Evolutionary conservation across 2,797 vertebrate species (phyloP).

Genomic region (Gallinago stenura): DNA sequence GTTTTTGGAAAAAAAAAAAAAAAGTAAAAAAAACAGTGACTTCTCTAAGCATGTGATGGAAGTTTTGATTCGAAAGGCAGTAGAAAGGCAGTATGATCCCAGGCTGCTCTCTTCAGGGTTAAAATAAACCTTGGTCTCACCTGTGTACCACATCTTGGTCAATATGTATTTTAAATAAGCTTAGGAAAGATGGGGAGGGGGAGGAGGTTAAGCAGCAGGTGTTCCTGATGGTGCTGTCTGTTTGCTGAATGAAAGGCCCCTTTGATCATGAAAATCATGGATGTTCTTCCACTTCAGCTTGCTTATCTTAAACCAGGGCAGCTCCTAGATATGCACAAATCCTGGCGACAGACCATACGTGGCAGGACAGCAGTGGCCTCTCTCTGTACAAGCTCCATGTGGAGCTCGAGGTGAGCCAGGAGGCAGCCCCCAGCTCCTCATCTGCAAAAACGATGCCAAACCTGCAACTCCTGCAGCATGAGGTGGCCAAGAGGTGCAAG

Average conservation of each 20-base stretch:
- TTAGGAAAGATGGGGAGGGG: background rate
- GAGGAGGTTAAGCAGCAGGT: too few relatives aligned
- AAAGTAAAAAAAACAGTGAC: background rate
- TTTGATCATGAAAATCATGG: background rate
- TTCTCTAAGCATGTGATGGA: background rate
- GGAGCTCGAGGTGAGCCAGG: accelerated
- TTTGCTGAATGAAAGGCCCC: background rate
- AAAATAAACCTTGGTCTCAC: accelerated
- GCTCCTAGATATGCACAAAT: background rate
- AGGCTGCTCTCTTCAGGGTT: background rate
- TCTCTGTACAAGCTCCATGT: accelerated
- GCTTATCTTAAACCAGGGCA: background rate
- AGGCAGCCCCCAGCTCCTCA: background rate
- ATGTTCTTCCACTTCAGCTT: background rate
- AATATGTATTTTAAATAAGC: background rate
- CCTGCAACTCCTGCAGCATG: background rate
- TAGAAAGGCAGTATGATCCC: background rate
- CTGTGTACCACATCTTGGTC: background rate
- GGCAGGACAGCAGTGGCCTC: accelerated
- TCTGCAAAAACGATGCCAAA: accelerated
- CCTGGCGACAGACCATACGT: accelerated
- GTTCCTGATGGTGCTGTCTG: background rate
- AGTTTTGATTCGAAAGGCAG: background rate
- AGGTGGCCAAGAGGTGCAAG: too few relatives aligned
- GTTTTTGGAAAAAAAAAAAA: background rate